These are phyloP conservation scores for Litocranius walleri DNA, from an alignment of 2,113 vertebrate species.

Conservation along the genomic window DNA sequence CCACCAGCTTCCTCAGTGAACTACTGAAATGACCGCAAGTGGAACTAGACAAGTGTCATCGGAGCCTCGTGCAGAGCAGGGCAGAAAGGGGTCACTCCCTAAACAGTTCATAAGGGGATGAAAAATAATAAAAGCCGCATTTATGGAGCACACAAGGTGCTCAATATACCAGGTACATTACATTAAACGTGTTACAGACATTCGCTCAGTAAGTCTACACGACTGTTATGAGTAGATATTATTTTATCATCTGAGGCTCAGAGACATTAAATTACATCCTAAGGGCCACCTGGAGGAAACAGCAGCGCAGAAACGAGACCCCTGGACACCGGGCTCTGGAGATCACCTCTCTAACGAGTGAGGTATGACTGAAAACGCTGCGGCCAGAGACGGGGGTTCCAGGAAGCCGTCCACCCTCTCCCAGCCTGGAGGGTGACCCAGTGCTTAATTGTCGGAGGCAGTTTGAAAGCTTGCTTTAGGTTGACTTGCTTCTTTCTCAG, in stretches of 20 bases:
- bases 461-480: not conserved
- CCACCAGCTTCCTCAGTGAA: not conserved
- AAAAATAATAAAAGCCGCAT: not conserved
- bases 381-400: not conserved
- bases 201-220: not conserved
- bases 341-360: not conserved
- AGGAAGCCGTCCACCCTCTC: not conserved
- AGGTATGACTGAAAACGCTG: not conserved
- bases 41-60: not conserved
- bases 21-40: not conserved
- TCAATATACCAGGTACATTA: not conserved
- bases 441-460: not conserved
- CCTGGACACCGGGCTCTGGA: not conserved
- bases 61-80: not conserved
- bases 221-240: not conserved
- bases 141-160: not conserved
- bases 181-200: not conserved
- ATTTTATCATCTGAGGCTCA: not conserved
- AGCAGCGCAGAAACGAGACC: not conserved
- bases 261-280: not conserved
- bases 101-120: not conserved
- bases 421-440: not conserved
- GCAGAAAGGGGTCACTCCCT: not conserved
- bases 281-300: not conserved
- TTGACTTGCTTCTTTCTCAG: conserved; percentile 16